Conservation (phyloP, 2,797 vertebrate species). For the Caiman crocodilus region DNA sequence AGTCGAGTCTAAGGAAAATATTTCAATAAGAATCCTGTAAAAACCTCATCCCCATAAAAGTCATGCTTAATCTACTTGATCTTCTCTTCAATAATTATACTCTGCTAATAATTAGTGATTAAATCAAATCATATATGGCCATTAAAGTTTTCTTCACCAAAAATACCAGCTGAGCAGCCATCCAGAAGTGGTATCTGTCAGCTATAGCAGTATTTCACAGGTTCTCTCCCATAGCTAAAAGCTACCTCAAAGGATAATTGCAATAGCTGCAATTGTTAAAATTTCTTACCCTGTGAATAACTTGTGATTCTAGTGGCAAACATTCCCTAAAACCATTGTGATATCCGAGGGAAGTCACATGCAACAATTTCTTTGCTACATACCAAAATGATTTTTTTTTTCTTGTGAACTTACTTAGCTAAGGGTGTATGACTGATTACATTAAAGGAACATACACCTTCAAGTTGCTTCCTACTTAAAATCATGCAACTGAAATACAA, state of each 20-base stretch:
- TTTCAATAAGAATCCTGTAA: neutral
- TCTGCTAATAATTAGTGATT: neutral
- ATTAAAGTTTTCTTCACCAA: neutral
- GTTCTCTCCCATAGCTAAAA: neutral
- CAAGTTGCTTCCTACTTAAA: neutral
- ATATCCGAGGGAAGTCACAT: accelerated
- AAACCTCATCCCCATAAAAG: neutral
- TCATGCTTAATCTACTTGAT: neutral
- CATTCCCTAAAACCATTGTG: accelerated
- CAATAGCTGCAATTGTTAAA: accelerated
- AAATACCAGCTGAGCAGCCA: neutral
- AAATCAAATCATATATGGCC: neutral
- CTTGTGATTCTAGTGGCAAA: accelerated
- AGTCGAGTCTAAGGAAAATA: neutral
- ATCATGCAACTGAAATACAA: neutral
- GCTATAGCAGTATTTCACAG: neutral
- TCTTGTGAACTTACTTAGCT: neutral
- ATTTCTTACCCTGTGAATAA: accelerated
- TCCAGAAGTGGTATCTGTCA: accelerated
- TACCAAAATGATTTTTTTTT: neutral
- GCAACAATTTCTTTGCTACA: neutral
- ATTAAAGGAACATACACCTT: accelerated
- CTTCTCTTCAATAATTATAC: neutral
- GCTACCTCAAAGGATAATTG: neutral
- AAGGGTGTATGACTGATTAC: accelerated